Base-by-base conservation (phyloP, 2,888 invertebrate genomes). In the Polyommatus icarus region DNA sequence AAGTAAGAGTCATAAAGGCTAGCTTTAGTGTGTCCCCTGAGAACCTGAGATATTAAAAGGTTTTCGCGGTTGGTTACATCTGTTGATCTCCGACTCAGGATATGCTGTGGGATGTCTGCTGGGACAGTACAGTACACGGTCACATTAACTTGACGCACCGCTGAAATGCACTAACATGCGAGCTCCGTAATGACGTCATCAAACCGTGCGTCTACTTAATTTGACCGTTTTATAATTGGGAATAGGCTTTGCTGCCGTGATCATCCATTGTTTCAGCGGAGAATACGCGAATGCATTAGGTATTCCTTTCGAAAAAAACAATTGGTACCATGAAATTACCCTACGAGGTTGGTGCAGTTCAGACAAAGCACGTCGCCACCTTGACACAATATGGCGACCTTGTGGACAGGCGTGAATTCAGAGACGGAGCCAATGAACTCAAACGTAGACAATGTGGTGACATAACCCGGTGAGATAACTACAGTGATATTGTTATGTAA, bases 331-430 rank as follows among this genome's bases (percentile, higher is more conserved):
- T 61, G 61, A 61, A 61, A 10, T 20, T 61, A 61, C 20, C 61
- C 20, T 24, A 61, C 61, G 61, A 61, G 61, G 61, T 61, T 61
- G 61, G 24, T 61, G 24, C 12, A 61, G 61, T 20, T 61, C 61
- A 73, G 46, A 73, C 73, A 46, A 72, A 73, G 73, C 73, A 73
- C 20, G 73, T 73, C 46, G 40, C n/a, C 46, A 24, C 73, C 73
- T 50, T 73, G 73, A 73, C 73, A 73, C 73, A 20, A 40, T 46
- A 73, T 6, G 24, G 50, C n/a, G 73, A 50, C 46, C 73, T 50
- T 73, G 50, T 24, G 50, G 73, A 12, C 15, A 40, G 73, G 24
- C 50, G 72, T 40, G 72, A 36, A 72, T 72, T 72, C n/a, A 20
- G 72, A 8, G 36, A 18, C 72, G 18, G 72, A 72, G 72, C 40